Conservation (phyloP, 2,888 invertebrate genomes). For the Chrysodeixis includens region DNA sequence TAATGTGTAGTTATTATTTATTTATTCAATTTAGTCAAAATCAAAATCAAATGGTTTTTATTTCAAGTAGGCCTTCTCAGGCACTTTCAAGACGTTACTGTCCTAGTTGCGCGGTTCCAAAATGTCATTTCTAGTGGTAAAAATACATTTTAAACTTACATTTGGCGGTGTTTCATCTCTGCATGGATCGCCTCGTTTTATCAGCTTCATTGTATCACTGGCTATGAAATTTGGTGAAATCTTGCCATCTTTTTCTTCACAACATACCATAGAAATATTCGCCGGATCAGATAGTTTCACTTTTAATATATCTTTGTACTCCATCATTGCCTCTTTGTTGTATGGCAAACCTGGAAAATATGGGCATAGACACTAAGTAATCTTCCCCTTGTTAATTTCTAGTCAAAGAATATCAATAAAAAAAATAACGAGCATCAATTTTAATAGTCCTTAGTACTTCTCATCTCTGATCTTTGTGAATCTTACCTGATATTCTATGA, state of each 20-base stretch:
- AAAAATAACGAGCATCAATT: not conserved
- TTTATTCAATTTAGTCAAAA: not conserved
- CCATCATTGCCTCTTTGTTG: not conserved
- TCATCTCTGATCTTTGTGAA: no score
- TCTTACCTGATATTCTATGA: not conserved
- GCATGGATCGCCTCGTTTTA: not conserved
- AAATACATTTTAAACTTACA: not conserved
- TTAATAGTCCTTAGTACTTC: no score
- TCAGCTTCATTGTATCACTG: not conserved
- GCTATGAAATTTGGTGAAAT: not conserved
- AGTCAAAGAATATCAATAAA: not conserved
- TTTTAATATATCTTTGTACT: not conserved
- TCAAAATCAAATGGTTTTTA: not conserved
- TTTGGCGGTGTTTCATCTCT: not conserved
- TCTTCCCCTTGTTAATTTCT: no score
- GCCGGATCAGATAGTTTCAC: not conserved
- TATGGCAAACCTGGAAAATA: not conserved
- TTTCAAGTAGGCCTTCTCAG: not conserved
- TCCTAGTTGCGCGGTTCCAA: not conserved
- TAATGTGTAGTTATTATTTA: not conserved
- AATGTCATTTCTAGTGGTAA: not conserved
- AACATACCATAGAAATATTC: not conserved
- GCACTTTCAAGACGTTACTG: no score
- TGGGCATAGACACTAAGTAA: no score
- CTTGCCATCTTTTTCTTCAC: not conserved